A percentile compares a stretch with the other conserved stretches of the same genome.
phyloP scores from a whole-genome alignment of 1,140 invertebrate species.

The Andrena cerasifolii region DNA sequence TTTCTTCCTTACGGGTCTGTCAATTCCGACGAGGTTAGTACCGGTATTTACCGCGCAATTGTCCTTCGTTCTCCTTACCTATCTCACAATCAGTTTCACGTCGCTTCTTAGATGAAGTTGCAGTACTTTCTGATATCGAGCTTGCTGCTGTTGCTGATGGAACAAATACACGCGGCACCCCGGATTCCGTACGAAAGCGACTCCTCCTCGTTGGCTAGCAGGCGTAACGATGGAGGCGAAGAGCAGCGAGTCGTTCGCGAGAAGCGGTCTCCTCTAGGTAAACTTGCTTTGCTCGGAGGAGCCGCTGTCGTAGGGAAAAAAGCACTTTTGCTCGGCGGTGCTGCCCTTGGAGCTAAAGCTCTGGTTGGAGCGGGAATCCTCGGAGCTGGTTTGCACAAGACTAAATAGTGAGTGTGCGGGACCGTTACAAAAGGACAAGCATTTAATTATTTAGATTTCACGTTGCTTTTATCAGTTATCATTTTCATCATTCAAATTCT shows the following conservation, averaged over 20 bases:
- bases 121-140: slow-evolving; percentile 37
- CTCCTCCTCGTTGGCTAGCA: fast-evolving
- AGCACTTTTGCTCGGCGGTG: slow-evolving; percentile 51
- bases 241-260: not conserved
- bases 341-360: slow-evolving; percentile 43
- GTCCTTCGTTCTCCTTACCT: not conserved
- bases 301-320: slow-evolving; percentile 57
- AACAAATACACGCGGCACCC: not conserved
- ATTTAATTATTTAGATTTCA: too few species aligned
- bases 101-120: slow-evolving; percentile 58
- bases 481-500: too few species aligned
- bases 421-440: too few species aligned
- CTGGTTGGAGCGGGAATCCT: slow-evolving; percentile 42
- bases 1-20: not conserved
- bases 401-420: slow-evolving; percentile 59
- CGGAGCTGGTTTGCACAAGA: slow-evolving; percentile 59
- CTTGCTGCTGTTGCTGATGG: slow-evolving; percentile 43
- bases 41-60: not conserved
- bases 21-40: slow-evolving; percentile 5
- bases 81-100: slow-evolving; percentile 28
- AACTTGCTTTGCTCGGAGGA: slow-evolving; percentile 29
- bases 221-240: not conserved
- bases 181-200: not conserved
- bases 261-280: slow-evolving; percentile 18
- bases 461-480: too few species aligned